These are phyloP conservation scores for Hypercompe scribonia DNA, from an alignment of 2,888 invertebrate genomes.

Conservation along the genomic window DNA sequence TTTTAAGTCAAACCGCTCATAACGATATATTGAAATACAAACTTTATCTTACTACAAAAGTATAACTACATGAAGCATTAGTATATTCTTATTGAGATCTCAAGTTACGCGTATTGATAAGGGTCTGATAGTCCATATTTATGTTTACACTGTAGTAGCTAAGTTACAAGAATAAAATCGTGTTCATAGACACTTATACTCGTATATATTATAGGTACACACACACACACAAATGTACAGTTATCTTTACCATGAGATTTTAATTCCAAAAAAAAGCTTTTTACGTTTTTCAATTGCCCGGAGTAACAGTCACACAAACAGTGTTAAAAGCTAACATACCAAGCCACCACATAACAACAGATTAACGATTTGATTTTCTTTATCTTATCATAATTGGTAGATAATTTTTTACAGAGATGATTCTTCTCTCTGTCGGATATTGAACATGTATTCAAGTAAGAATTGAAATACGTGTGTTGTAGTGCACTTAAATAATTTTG, in stretches of 20 bases:
- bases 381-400: conserved; percentile 45
- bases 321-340: conserved; percentile 48
- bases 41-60: no score
- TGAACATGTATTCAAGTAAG: neutral
- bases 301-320: conserved; percentile 42
- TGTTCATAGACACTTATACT: no score
- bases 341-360: conserved; percentile 43
- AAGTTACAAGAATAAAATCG: no score
- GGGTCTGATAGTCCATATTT: neutral
- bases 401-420: conserved; percentile 39
- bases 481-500: neutral
- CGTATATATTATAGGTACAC: no score
- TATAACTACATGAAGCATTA: no score
- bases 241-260: neutral
- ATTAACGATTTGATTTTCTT: conserved; percentile 53
- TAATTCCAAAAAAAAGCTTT: conserved; percentile 22
- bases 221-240: no score
- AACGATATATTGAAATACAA: no score
- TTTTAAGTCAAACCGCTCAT: no score
- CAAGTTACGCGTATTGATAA: neutral
- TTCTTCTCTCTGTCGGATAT: conserved; percentile 6
- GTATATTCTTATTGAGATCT: no score
- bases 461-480: conserved; percentile 7
- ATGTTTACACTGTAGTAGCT: neutral
- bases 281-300: conserved; percentile 45